Conservation (phyloP, 2,888 invertebrate genomes). For the Furcula furcula region DNA sequence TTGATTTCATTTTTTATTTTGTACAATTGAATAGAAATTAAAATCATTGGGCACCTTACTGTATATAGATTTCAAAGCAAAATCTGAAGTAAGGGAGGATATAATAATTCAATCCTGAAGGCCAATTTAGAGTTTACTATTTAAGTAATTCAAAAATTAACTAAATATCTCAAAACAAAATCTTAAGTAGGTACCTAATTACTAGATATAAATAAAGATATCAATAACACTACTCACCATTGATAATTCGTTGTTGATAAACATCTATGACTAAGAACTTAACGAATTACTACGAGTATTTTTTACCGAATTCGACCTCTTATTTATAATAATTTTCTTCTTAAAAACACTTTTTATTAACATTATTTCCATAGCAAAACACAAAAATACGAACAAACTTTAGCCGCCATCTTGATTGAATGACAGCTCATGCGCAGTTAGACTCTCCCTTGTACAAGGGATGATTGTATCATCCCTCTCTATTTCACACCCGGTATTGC, state of each 20-base stretch:
- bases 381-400: slow-evolving; percentile 48
- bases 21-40: no score
- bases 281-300: background rate
- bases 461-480: slow-evolving; percentile 39
- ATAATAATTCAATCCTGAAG: no score
- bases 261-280: background rate
- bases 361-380: slow-evolving; percentile 19
- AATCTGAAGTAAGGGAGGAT: no score
- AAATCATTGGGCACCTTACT: no score
- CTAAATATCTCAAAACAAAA: no score
- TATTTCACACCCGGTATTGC: slow-evolving; percentile 23
- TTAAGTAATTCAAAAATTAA: no score
- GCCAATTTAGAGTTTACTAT: no score
- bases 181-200: no score
- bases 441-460: slow-evolving; percentile 54
- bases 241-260: background rate
- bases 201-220: no score
- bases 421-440: slow-evolving; percentile 61
- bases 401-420: slow-evolving; percentile 71
- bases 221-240: no score
- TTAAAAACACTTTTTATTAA: background rate
- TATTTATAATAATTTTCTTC: background rate
- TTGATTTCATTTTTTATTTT: no score
- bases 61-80: no score
- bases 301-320: background rate